phyloP scores from a whole-genome alignment of 2,797 vertebrate species.

The Siniperca obscura region DNA sequence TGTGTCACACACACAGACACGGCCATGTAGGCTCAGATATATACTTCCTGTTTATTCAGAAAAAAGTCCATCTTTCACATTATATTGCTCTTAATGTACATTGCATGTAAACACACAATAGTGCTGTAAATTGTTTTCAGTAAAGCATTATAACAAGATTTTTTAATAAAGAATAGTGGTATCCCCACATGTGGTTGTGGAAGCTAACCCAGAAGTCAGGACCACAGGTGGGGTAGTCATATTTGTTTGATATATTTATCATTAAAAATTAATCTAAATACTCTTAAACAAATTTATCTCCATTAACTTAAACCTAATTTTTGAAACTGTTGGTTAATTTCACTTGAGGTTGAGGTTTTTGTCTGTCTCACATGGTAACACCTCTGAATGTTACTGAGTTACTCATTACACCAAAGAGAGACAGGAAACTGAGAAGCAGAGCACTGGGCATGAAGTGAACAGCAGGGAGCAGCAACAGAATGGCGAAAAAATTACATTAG shows the following conservation, averaged over 20 bases:
- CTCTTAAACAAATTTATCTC: not conserved
- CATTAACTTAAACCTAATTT: not conserved
- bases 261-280: not conserved
- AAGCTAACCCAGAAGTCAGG: conserved; percentile 11
- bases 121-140: conserved; percentile 12
- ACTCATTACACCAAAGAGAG: conserved; percentile 4
- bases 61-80: conserved; percentile 41
- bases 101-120: not conserved
- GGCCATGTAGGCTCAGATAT: conserved; percentile 27
- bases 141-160: not conserved
- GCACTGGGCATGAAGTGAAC: conserved; percentile 39
- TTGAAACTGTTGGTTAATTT: not conserved
- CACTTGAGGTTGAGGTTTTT: not conserved
- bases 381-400: not conserved
- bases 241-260: not conserved
- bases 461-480: conserved; percentile 63
- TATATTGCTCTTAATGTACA: conserved; percentile 23
- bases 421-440: conserved; percentile 8
- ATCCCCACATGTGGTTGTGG: not conserved
- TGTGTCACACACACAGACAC: conserved; percentile 18
- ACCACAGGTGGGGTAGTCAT: not conserved
- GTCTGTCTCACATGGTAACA: not conserved
- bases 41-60: conserved; percentile 36
- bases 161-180: not conserved
- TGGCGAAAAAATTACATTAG: conserved; percentile 18